Evolutionary conservation across 2,888 invertebrate species (phyloP), one percentile per base, ranked within the genome.

Genomic region (Hesperia comma): DNA sequence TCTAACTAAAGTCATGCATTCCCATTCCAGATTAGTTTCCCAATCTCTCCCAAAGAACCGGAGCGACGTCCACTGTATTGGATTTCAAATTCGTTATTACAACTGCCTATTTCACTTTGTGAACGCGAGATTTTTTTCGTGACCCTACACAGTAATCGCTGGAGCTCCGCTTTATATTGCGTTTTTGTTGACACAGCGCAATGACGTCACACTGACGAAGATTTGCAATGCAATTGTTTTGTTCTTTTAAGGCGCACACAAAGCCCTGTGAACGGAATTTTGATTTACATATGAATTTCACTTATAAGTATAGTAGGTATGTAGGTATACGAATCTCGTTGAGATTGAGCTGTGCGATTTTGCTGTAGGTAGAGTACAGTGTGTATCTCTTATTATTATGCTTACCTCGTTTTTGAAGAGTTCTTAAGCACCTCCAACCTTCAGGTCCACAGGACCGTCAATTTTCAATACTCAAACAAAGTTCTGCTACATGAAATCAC

Each of bases 11-110:
- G 67, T 64, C 63, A 63, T 67, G 37, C 67, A 55, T 63, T 64
- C 43, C 55, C 26, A 69, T 63, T 67, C 68, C 68, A 69, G 72
- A 73, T 74, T 70, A 73, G 68, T 69, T 74, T 72, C 63, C 68
- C 67, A 71, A 69, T 71, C 67, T 69, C 72, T 69, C 21, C 58
- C 67, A 71, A 71, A 73, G 70, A 72, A 72, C 70, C 70, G 68
- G 61, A 63, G 66, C 67, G 66, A 60, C 62, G 66, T 60, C 60
- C 68, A 68, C 68, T 66, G 73, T 86, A 88, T 89, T 86, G 87
- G 86, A 88, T 88, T 89, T 85, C 78, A 85, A 87, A 85, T 86
- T 87, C 85, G 86, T 87, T 88, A 88, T 86, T 87, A 85, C 86
- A 82, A 83, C 81, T 80, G 85, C 77, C 80, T 84, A 86, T 86